These are phyloP conservation scores for Hemichromis elongatus DNA, from an alignment of 2,113 vertebrate species.

Conservation along the genomic window DNA sequence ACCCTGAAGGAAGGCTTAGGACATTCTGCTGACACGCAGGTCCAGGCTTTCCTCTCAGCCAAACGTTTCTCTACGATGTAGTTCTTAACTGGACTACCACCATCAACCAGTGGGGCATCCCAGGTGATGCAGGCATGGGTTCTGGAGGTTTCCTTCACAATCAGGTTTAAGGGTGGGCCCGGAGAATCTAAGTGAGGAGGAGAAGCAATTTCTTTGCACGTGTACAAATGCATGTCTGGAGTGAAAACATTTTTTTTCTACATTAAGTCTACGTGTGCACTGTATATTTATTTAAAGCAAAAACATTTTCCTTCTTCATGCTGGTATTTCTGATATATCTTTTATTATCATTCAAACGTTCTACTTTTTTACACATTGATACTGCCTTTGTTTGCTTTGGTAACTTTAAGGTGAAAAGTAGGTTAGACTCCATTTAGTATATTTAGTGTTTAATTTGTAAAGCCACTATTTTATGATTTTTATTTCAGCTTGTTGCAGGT, in stretches of 20 bases:
- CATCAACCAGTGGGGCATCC: slow-evolving; percentile 90
- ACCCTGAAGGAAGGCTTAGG: slow-evolving; percentile 89
- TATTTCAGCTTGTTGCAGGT: not conserved
- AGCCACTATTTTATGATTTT: not conserved
- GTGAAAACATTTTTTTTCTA: not conserved
- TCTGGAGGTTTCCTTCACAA: slow-evolving; percentile 88
- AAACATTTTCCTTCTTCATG: not conserved
- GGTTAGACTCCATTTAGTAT: not conserved
- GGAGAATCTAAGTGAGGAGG: slow-evolving; percentile 80
- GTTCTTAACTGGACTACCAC: slow-evolving; percentile 91
- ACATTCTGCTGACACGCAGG: slow-evolving; percentile 88
- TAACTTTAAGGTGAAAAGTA: not conserved
- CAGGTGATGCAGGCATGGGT: slow-evolving; percentile 87
- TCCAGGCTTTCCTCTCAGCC: slow-evolving; percentile 97
- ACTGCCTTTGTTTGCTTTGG: not conserved
- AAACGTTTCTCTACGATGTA: slow-evolving; percentile 97
- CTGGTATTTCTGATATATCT: not conserved
- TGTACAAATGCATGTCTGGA: not conserved
- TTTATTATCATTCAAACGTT: not conserved
- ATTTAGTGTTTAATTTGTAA: not conserved
- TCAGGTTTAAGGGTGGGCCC: slow-evolving; percentile 87
- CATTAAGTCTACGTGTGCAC: not conserved
- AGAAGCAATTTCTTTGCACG: not conserved
- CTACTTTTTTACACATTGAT: not conserved
- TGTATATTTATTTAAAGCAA: not conserved